Evolutionary conservation across 2,888 invertebrate species (phyloP).

Genomic region (Acanthosoma haemorrhoidale): DNA sequence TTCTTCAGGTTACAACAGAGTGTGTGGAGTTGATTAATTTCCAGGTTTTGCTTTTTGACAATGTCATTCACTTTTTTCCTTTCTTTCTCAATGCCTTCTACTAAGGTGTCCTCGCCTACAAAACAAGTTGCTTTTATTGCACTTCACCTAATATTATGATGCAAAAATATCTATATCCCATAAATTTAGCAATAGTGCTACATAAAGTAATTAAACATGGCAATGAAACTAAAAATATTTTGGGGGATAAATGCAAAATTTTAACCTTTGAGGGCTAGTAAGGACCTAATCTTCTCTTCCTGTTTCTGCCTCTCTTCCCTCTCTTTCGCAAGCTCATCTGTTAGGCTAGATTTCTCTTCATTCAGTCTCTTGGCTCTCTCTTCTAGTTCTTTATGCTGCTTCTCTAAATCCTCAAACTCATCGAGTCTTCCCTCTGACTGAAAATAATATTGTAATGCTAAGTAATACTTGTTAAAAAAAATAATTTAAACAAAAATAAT

Average conservation of each 20-base stretch:
- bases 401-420: conserved; percentile 51
- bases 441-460: too few relatives aligned
- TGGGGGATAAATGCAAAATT: too few relatives aligned
- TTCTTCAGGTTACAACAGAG: conserved; percentile 65
- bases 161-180: too few relatives aligned
- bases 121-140: too few relatives aligned
- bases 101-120: conserved; percentile 32
- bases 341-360: conserved; percentile 50
- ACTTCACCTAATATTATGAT: too few relatives aligned
- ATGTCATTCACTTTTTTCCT: conserved; percentile 31
- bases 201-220: too few relatives aligned
- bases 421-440: conserved; percentile 49
- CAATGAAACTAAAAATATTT: too few relatives aligned
- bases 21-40: conserved; percentile 65
- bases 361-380: conserved; percentile 67
- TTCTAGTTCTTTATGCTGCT: conserved; percentile 50
- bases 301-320: conserved; percentile 31
- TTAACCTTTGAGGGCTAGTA: conserved; percentile 1
- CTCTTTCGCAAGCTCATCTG: conserved; percentile 27
- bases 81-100: conserved; percentile 33
- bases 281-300: conserved; percentile 28
- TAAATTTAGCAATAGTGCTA: too few relatives aligned
- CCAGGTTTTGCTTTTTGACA: conserved; percentile 58
- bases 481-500: too few relatives aligned
- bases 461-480: too few relatives aligned